Base-by-base conservation (phyloP, 2,888 invertebrate species). In the Drosophila rellima region DNA sequence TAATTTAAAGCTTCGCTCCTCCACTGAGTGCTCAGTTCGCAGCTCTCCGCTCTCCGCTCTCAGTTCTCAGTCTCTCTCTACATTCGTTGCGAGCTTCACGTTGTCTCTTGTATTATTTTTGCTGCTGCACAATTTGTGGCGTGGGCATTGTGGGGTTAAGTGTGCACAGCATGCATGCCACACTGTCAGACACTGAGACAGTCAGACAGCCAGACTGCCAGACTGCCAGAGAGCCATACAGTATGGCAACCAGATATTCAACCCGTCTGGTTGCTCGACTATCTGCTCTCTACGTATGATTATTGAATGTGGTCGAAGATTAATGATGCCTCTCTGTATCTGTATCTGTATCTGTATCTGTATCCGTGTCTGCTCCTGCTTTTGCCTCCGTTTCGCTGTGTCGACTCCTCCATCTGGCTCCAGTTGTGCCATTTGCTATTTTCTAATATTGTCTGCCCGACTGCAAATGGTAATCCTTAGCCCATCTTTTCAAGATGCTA, bases 221-320 rank as follows among this genome's bases (percentile, higher is more conserved):
- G 45, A 26, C 69, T 20, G 42, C 54, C 40, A 44, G 33, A 57
- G 37, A 29, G 3, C 40, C 23, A 45, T 15, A 37, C 33, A 33
- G 67, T 39, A 39, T 45, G 45, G 8, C 54, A 31, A 59, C 15
- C 44, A 45, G 55, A 47, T 44, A 70, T 67, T 57, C 60, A 65
- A 67, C 61, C 59, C 35, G 74, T 69, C 65, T 80, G 78, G 61
- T 48, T 55, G 70, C 77, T 60, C 35, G 44, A 15, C 69, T 75
- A 77, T 72, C 73, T 77, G 59, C 63, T 65, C 61, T 50, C 78
- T 55, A 77, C 80, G 75, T 72, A 82, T 87, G 89, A 88, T 88
- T 88, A 90, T 88, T 90, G 89, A 89, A 84, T 88, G 90, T 70
- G 90, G 88, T 89, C 78, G 85, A 87, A 90, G 89, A 90, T 90